These are phyloP conservation scores for Lepus timidus DNA, from an alignment of 2,113 vertebrate genomes.

Conservation along the genomic window DNA sequence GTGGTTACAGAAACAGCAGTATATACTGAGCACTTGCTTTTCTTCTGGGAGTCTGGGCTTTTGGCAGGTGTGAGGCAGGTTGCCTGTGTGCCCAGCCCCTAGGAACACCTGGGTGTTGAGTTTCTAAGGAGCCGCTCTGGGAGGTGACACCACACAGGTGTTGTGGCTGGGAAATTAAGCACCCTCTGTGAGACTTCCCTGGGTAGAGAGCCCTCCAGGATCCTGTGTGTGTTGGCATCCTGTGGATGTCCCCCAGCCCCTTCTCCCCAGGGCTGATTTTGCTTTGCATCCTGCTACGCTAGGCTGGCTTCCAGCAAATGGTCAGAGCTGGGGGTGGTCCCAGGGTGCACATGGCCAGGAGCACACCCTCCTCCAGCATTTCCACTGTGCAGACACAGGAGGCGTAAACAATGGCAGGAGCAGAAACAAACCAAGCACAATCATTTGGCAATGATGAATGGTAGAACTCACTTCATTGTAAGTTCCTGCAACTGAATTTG, in stretches of 20 bases:
- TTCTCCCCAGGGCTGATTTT: background rate
- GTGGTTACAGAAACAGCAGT: background rate
- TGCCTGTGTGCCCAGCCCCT: background rate
- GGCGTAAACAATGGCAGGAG: background rate
- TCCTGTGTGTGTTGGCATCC: background rate
- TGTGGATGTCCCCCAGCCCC: too few relatives aligned
- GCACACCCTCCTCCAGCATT: accelerated
- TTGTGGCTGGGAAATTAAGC: background rate
- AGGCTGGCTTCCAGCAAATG: background rate
- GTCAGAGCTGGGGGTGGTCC: background rate
- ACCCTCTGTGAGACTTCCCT: background rate
- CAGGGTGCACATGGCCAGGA: background rate
- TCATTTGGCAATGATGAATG: background rate
- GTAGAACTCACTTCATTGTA: background rate
- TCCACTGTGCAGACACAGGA: background rate
- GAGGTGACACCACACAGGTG: accelerated
- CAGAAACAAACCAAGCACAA: background rate
- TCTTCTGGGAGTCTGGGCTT: background rate
- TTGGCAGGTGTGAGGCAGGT: accelerated
- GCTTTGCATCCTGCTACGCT: background rate
- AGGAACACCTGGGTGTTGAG: background rate
- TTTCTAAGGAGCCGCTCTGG: background rate
- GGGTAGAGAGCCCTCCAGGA: background rate
- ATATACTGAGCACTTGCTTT: background rate
- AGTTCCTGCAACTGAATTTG: background rate